phyloP scores from a whole-genome alignment of 2,113 vertebrate species.

The Trematomus loennbergii region DNA sequence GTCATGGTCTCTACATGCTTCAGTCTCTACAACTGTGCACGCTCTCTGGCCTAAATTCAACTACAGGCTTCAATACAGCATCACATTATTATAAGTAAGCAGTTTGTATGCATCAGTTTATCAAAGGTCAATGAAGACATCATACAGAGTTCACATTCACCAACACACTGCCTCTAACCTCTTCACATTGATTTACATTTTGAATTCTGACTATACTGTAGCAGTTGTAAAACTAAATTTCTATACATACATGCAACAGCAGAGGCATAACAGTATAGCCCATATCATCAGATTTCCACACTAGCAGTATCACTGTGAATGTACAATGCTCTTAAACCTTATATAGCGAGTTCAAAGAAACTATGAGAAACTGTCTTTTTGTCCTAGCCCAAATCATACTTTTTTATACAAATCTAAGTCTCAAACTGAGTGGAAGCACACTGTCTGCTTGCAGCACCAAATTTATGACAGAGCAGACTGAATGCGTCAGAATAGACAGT shows the following conservation, averaged over 20 bases:
- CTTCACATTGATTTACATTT: no score
- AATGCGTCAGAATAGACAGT: not conserved
- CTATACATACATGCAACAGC: not conserved
- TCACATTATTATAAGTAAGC: conserved; percentile 18
- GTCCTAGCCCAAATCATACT: not conserved
- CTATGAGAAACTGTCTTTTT: no score
- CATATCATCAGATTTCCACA: not conserved
- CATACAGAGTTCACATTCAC: conserved; percentile 6
- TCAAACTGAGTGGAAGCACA: not conserved
- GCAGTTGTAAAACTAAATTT: not conserved
- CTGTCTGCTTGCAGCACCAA: not conserved
- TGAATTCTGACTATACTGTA: not conserved
- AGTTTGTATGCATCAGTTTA: conserved; percentile 38
- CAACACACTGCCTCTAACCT: not conserved
- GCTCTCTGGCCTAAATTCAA: not conserved
- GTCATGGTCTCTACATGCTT: not conserved
- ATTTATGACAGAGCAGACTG: not conserved
- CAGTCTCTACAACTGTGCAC: conserved; percentile 18
- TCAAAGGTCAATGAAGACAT: conserved; percentile 24
- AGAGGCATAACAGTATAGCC: not conserved
- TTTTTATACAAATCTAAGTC: rapidly evolving
- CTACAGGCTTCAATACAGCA: not conserved
- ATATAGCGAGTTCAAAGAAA: not conserved
- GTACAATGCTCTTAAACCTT: not conserved
- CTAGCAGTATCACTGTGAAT: not conserved